These are phyloP conservation scores for Drosophila demipolita DNA, from an alignment of 2,888 invertebrate genomes.

Conservation along the genomic window DNA sequence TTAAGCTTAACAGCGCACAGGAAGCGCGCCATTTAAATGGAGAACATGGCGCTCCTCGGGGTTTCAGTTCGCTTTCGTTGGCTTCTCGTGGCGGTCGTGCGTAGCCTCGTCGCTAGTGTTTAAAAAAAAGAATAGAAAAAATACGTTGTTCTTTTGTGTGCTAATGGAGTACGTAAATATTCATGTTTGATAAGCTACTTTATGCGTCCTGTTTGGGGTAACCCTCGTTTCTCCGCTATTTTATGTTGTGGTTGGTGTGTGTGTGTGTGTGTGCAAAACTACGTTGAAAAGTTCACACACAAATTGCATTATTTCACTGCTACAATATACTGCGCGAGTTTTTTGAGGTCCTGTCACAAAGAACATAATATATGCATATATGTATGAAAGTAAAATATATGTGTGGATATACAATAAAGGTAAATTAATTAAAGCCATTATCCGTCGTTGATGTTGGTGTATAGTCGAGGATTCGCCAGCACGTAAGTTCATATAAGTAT, in stretches of 20 bases:
- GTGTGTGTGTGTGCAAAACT: slow-evolving; percentile 47
- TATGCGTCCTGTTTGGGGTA: slow-evolving; percentile 49
- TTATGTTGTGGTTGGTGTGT: slow-evolving; percentile 11
- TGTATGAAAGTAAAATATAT: slow-evolving; percentile 25
- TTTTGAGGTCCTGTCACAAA: slow-evolving; percentile 34
- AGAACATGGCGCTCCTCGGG: slow-evolving; percentile 19
- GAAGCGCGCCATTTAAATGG: slow-evolving; percentile 23
- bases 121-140: background rate
- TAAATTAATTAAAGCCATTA: slow-evolving; percentile 60
- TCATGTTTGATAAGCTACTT: slow-evolving; percentile 64
- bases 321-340: slow-evolving; percentile 69
- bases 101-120: background rate
- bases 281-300: slow-evolving; percentile 77
- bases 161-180: slow-evolving; percentile 66
- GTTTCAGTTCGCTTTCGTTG: slow-evolving; percentile 42
- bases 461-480: slow-evolving; percentile 24
- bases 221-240: slow-evolving; percentile 13
- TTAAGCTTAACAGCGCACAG: slow-evolving; percentile 38
- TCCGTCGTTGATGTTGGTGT: slow-evolving; percentile 29
- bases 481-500: slow-evolving; percentile 6
- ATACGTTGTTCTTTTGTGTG: slow-evolving; percentile 26
- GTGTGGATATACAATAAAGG: slow-evolving; percentile 8
- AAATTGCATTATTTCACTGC: slow-evolving; percentile 73
- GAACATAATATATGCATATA: slow-evolving; percentile 50
- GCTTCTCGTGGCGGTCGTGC: slow-evolving; percentile 26